Evolutionary conservation across 1,140 invertebrate species (phyloP).

Genomic region (Tetramorium simillimum): DNA sequence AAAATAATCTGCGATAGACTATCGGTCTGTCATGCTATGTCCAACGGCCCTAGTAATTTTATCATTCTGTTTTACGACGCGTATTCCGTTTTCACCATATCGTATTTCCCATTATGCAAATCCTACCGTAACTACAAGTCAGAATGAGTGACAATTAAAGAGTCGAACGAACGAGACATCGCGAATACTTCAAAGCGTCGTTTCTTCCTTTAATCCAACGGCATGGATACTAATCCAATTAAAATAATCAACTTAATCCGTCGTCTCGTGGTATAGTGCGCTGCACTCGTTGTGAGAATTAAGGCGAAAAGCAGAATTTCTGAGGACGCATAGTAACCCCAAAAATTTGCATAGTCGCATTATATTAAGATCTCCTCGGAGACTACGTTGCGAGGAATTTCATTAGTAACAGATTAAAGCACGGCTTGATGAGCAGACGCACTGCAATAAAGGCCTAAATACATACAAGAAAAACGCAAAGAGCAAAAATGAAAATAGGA

Average conservation of each 20-base stretch:
- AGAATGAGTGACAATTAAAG: background rate
- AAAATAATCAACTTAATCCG: constrained; percentile 10
- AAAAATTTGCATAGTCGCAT: constrained; percentile 60
- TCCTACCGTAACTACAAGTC: background rate
- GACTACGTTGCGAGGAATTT: constrained; percentile 50
- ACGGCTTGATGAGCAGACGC: constrained; percentile 31
- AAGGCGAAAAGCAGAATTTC: constrained; percentile 34
- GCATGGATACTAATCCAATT: background rate
- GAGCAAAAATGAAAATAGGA: background rate
- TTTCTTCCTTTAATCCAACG: background rate
- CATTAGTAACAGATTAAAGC: constrained; percentile 60
- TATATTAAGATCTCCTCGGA: constrained; percentile 51
- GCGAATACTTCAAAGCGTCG: background rate
- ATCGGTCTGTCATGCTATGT: too few relatives aligned
- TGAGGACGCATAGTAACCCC: constrained; percentile 43
- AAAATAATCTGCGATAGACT: background rate
- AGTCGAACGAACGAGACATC: background rate
- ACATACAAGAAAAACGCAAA: background rate
- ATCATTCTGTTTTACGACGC: background rate
- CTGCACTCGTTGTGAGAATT: constrained; percentile 33
- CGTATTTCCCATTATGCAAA: background rate
- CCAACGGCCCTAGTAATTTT: background rate
- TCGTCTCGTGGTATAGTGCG: background rate
- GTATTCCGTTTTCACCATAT: background rate
- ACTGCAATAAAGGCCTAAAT: constrained; percentile 42